These are phyloP conservation scores for Peromyscus leucopus DNA, from an alignment of 2,113 vertebrate genomes.

Conservation along the genomic window DNA sequence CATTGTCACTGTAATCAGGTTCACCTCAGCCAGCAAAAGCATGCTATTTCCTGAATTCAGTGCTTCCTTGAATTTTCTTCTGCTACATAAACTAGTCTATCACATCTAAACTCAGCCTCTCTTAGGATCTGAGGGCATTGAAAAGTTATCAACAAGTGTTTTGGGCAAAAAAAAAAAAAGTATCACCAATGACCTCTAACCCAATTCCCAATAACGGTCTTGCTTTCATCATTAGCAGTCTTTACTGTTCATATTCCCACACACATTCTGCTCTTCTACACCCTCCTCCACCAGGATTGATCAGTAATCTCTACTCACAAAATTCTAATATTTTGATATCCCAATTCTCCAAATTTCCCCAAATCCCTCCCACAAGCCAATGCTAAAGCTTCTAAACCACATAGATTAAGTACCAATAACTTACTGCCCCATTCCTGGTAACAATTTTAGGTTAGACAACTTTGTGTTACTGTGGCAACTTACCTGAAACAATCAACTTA, in stretches of 20 bases:
- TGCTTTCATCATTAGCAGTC: neutral
- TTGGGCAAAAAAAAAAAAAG: neutral
- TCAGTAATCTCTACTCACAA: neutral
- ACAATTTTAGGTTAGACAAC: neutral
- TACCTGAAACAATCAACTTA: neutral
- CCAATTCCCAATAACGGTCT: no score
- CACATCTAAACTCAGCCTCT: neutral
- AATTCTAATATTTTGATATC: neutral
- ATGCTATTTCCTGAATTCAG: neutral
- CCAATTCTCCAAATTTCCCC: neutral
- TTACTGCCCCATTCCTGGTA: no score
- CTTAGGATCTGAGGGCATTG: neutral
- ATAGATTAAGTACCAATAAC: neutral
- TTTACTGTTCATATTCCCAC: neutral
- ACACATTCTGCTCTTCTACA: neutral
- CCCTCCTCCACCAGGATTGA: neutral
- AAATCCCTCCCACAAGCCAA: neutral
- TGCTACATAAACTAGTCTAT: neutral
- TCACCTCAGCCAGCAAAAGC: neutral
- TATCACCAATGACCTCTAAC: neutral
- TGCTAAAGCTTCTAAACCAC: neutral
- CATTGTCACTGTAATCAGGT: neutral
- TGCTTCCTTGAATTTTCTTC: neutral
- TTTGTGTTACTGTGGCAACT: neutral
- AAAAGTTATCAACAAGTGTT: neutral